These are phyloP conservation scores for Agrilus cyanescens DNA, from an alignment of 2,888 invertebrate species.

Conservation along the genomic window DNA sequence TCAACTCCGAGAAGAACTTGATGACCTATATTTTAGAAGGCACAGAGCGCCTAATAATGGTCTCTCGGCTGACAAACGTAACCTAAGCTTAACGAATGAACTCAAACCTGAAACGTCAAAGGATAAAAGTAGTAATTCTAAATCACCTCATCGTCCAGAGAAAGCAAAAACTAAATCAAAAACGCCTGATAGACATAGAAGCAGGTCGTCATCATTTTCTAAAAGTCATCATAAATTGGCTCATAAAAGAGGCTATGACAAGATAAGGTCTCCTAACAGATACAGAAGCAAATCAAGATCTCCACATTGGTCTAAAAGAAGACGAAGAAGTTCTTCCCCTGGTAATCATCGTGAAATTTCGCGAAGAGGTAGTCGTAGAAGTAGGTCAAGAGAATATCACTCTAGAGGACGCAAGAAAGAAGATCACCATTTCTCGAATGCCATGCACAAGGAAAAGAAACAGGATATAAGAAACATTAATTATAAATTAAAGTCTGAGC, in stretches of 20 bases:
- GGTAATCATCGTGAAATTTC: too few relatives aligned
- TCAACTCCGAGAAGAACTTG: conserved; percentile 33
- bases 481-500: background rate
- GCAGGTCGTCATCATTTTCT: too few relatives aligned
- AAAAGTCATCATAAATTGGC: too few relatives aligned
- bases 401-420: conserved; percentile 1
- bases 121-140: background rate
- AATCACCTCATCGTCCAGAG: background rate
- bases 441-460: conserved; percentile 3
- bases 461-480: background rate
- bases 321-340: too few relatives aligned
- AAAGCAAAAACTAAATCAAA: background rate
- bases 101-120: background rate
- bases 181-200: background rate
- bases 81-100: background rate
- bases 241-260: too few relatives aligned
- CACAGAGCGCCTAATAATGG: too few relatives aligned
- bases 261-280: too few relatives aligned
- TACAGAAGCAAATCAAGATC: too few relatives aligned
- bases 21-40: conserved; percentile 27
- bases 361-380: too few relatives aligned
- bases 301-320: too few relatives aligned
- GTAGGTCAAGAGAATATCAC: background rate
- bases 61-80: too few relatives aligned
- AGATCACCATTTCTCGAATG: conserved; percentile 4